Evolutionary conservation across 2,797 vertebrate species (phyloP).

Genomic region (Chromis chromis): DNA sequence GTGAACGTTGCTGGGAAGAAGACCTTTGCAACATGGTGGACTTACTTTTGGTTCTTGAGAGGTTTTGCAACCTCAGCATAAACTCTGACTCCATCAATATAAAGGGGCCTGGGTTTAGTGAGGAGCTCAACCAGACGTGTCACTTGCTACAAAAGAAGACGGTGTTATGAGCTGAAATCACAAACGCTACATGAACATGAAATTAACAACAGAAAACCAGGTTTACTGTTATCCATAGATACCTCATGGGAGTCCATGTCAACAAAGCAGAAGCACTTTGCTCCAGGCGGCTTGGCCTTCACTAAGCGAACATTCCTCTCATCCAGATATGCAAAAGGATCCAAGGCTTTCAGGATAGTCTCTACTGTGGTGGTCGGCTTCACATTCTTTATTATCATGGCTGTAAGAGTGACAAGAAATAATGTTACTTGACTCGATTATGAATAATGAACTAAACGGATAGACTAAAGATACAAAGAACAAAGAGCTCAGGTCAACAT

Average conservation of each 20-base stretch:
- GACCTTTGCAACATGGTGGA: neutral
- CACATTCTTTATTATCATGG: slow-evolving; percentile 96
- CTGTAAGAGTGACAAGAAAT: slow-evolving; percentile 72
- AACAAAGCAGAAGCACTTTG: slow-evolving; percentile 96
- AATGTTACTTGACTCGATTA: neutral
- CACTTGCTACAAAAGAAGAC: slow-evolving; percentile 88
- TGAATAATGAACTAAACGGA: no score
- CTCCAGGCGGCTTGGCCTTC: slow-evolving; percentile 91
- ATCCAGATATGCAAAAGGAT: slow-evolving; percentile 92
- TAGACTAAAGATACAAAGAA: neutral
- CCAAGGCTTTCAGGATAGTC: slow-evolving; percentile 92
- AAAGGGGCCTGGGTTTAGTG: slow-evolving; percentile 90
- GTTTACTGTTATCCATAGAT: neutral
- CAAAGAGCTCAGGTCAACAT: slow-evolving; percentile 28
- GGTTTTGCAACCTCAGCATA: slow-evolving; percentile 94
- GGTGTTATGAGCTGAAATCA: neutral
- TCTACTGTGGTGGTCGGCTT: slow-evolving; percentile 92
- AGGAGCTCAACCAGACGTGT: slow-evolving; percentile 92
- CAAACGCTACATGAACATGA: neutral
- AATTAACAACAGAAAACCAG: neutral
- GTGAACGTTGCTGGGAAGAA: neutral
- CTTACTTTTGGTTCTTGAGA: slow-evolving; percentile 87
- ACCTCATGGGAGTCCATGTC: slow-evolving; percentile 97
- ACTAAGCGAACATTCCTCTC: slow-evolving; percentile 94
- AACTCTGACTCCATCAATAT: slow-evolving; percentile 91